A percentile compares a stretch with the other conserved stretches of the same genome.
Conservation (phyloP, 92 coral and sea anemone genomes). For the Blastomussa wellsi region DNA sequence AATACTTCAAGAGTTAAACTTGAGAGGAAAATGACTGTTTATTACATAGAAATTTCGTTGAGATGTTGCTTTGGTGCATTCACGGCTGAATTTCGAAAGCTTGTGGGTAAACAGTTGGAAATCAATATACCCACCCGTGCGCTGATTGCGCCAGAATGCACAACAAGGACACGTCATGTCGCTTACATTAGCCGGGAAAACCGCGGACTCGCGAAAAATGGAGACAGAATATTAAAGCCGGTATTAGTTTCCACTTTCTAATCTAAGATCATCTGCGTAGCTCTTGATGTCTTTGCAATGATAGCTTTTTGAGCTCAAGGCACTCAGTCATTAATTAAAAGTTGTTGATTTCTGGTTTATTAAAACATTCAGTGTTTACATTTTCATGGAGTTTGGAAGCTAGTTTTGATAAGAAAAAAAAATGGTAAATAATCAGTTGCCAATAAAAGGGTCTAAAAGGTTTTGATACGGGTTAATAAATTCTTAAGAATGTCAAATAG, state of each 20-base stretch:
- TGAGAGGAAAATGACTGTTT: not conserved
- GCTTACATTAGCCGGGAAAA: not conserved
- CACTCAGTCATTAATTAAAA: not conserved
- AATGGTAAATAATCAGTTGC: not conserved
- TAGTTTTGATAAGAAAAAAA: not conserved
- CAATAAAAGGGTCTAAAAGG: too few relatives aligned
- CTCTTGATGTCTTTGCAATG: too few relatives aligned
- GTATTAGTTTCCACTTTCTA: too few relatives aligned
- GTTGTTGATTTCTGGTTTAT: too few relatives aligned
- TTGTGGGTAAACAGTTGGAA: not conserved
- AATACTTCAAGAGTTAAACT: not conserved
- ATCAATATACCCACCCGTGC: not conserved
- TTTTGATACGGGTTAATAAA: not conserved
- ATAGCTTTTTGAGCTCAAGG: not conserved
- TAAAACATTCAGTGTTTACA: too few relatives aligned
- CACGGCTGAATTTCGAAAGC: not conserved
- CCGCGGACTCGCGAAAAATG: too few relatives aligned
- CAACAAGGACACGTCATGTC: not conserved
- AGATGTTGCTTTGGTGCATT: too few relatives aligned
- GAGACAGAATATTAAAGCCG: too few relatives aligned
- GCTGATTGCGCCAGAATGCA: not conserved
- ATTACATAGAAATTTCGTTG: not conserved
- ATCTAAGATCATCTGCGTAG: too few relatives aligned
- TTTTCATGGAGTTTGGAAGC: not conserved
- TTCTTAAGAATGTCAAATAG: not conserved